Percentiles rank a stretch among this genome's conserved stretches.
Conservation (phyloP, 2,888 invertebrate genomes). For the Graphium colonna region DNA sequence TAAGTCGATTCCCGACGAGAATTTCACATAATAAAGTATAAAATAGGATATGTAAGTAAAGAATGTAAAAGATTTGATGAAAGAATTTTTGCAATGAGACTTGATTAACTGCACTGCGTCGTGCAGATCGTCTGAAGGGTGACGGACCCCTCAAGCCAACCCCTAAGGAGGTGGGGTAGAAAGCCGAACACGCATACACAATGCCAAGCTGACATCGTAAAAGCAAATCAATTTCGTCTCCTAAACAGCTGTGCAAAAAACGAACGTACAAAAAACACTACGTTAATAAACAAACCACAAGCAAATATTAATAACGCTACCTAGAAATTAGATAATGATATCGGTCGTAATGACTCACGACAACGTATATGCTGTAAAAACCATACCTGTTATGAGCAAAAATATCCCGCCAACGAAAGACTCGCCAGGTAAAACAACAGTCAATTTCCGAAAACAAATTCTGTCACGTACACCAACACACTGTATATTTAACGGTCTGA, state of each 20-base stretch:
- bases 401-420: conserved; percentile 43
- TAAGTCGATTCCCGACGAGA: too few species aligned
- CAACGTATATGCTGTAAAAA: conserved; percentile 42
- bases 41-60: neutral
- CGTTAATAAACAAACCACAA: conserved; percentile 3
- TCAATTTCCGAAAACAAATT: conserved; percentile 36
- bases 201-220: conserved; percentile 34
- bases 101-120: conserved; percentile 9
- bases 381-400: conserved; percentile 35
- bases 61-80: neutral
- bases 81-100: neutral
- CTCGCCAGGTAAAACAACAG: conserved; percentile 47
- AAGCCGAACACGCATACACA: conserved; percentile 38
- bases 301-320: conserved; percentile 14
- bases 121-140: conserved; percentile 48
- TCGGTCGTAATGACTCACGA: conserved; percentile 21
- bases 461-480: conserved; percentile 25
- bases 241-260: neutral
- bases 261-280: neutral
- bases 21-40: neutral
- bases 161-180: conserved; percentile 40
- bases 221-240: conserved; percentile 33
- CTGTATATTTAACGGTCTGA: neutral
- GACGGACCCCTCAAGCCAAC: conserved; percentile 71
- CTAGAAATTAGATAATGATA: conserved; percentile 19